Conservation (phyloP, 2,113 vertebrate genomes). For the Dolichallabes microphthalmus region DNA sequence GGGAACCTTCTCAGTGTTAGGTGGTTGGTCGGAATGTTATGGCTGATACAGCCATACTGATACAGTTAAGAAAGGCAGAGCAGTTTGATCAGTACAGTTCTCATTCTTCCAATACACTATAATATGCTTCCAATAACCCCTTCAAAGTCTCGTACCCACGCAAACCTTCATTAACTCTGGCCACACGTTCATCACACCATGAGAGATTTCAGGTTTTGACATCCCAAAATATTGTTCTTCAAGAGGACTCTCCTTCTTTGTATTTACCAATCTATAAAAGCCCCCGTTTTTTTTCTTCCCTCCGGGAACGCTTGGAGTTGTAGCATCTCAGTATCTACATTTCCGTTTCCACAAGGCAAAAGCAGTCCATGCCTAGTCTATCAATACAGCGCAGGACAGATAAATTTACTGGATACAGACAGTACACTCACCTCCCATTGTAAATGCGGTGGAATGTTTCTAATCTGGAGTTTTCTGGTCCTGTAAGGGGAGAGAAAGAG, state of each 20-base stretch:
- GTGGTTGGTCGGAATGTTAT: too few species aligned
- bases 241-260: not conserved
- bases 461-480: conserved; percentile 92
- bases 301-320: not conserved
- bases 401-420: not conserved
- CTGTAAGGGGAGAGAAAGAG: conserved; percentile 63
- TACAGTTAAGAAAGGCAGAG: not conserved
- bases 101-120: not conserved
- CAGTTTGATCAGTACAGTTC: not conserved
- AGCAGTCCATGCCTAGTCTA: not conserved
- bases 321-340: not conserved
- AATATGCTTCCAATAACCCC: too few species aligned
- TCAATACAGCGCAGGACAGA: not conserved
- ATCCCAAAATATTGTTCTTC: not conserved
- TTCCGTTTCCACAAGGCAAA: not conserved
- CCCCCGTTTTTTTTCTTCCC: not conserved
- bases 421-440: conserved; percentile 87
- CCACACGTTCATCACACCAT: not conserved
- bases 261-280: not conserved
- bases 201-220: not conserved
- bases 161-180: not conserved
- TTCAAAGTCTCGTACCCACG: not conserved
- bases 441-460: conserved; percentile 92
- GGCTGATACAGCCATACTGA: not conserved
- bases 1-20: too few species aligned